Percentiles rank a stretch among this genome's conserved stretches.
These are phyloP conservation scores for Trematocara variabile DNA, from an alignment of 2,113 vertebrate genomes.

Conservation along the genomic window DNA sequence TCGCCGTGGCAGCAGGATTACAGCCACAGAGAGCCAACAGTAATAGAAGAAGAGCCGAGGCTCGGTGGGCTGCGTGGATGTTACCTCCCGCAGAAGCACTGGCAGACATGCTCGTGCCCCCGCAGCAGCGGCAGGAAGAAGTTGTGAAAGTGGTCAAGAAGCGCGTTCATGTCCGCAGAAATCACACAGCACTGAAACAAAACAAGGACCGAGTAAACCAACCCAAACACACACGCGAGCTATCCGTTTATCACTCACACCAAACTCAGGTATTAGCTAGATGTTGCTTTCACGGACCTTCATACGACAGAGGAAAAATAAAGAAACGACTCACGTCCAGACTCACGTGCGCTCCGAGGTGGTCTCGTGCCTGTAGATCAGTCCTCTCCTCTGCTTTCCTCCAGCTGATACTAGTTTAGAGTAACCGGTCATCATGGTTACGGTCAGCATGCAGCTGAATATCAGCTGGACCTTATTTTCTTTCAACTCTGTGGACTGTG, in stretches of 20 bases:
- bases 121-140: constrained; percentile 84
- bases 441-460: not conserved
- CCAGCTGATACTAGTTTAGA: not conserved
- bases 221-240: not conserved
- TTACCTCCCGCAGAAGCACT: constrained; percentile 91
- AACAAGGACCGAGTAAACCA: not conserved
- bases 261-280: not conserved
- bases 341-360: not conserved
- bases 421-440: not conserved
- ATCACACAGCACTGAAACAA: not conserved
- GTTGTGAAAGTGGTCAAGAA: constrained; percentile 90
- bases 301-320: not conserved
- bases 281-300: not conserved
- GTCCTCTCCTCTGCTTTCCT: not conserved
- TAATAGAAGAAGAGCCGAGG: not conserved
- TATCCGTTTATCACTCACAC: not conserved
- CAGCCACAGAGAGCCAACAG: not conserved
- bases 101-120: constrained; percentile 85
- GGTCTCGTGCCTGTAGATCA: not conserved
- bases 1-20: not conserved
- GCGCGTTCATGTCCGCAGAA: constrained; percentile 84
- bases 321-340: not conserved
- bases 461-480: not conserved
- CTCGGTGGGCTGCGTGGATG: not conserved
- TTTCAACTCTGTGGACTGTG: not conserved